Conservation (phyloP, 2,888 invertebrate species). For the Lymantria monacha region DNA sequence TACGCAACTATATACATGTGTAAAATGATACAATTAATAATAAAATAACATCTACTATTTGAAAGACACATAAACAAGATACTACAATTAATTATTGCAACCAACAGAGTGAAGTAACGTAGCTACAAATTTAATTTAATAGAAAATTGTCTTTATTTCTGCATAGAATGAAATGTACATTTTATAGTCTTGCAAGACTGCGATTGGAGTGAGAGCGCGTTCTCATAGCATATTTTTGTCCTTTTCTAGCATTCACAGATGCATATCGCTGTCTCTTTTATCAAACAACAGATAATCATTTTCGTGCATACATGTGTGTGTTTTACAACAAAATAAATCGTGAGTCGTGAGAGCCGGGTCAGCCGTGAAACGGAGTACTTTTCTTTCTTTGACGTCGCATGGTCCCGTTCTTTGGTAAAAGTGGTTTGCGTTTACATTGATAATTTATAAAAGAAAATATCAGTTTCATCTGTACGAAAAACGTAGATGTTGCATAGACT, state of each 20-base stretch:
- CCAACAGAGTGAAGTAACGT: too few relatives aligned
- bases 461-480: constrained; percentile 8
- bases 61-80: too few relatives aligned
- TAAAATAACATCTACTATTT: too few relatives aligned
- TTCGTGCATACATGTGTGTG: constrained; percentile 28
- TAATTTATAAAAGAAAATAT: constrained; percentile 37
- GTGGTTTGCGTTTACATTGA: constrained; percentile 50
- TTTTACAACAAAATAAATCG: constrained; percentile 48
- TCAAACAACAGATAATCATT: constrained; percentile 34
- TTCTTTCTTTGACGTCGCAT: constrained; percentile 59
- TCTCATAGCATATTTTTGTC: constrained; percentile 15
- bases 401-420: constrained; percentile 51
- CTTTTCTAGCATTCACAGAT: constrained; percentile 13
- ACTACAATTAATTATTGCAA: too few relatives aligned
- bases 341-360: constrained; percentile 44
- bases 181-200: constrained; percentile 33
- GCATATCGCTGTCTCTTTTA: constrained; percentile 32
- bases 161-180: constrained; percentile 21
- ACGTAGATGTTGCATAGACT: constrained; percentile 9
- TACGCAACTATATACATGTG: too few relatives aligned
- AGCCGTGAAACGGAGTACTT: constrained; percentile 59
- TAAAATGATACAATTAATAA: too few relatives aligned
- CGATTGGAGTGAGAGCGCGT: constrained; percentile 32
- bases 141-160: not conserved
- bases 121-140: not conserved